These are phyloP conservation scores for Diachasmimorpha longicaudata DNA, from an alignment of 1,140 invertebrate species.

Conservation along the genomic window DNA sequence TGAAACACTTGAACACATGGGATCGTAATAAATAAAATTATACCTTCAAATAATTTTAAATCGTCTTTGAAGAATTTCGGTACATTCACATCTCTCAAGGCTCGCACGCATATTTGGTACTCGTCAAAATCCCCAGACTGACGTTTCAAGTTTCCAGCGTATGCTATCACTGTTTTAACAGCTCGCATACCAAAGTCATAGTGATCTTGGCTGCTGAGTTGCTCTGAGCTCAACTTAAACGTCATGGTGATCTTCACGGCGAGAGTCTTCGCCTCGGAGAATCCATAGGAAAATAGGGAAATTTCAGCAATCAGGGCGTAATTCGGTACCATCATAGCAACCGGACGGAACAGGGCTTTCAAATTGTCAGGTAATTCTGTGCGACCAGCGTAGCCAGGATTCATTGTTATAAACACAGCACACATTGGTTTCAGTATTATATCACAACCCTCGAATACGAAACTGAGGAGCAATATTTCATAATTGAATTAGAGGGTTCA, in stretches of 20 bases:
- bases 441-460: conserved; percentile 73
- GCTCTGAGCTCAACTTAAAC: conserved; percentile 75
- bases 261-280: conserved; percentile 69
- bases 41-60: conserved; percentile 71
- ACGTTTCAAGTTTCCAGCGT: conserved; percentile 73
- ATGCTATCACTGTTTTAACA: conserved; percentile 72
- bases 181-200: conserved; percentile 67
- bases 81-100: conserved; percentile 75
- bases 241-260: conserved; percentile 76
- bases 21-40: conserved; percentile 16
- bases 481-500: background rate
- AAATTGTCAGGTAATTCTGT: conserved; percentile 78
- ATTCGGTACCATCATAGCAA: conserved; percentile 81
- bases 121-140: conserved; percentile 71
- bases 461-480: conserved; percentile 44
- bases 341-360: conserved; percentile 75
- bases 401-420: conserved; percentile 79
- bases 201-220: conserved; percentile 67
- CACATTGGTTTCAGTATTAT: conserved; percentile 69
- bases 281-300: conserved; percentile 75
- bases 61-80: conserved; percentile 77
- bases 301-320: conserved; percentile 77
- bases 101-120: conserved; percentile 65
- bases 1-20: background rate
- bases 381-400: conserved; percentile 76